A percentile compares a stretch with the other conserved stretches of the same genome.
These are phyloP conservation scores for Clivina fossor DNA, from an alignment of 2,888 invertebrate genomes.

Conservation along the genomic window DNA sequence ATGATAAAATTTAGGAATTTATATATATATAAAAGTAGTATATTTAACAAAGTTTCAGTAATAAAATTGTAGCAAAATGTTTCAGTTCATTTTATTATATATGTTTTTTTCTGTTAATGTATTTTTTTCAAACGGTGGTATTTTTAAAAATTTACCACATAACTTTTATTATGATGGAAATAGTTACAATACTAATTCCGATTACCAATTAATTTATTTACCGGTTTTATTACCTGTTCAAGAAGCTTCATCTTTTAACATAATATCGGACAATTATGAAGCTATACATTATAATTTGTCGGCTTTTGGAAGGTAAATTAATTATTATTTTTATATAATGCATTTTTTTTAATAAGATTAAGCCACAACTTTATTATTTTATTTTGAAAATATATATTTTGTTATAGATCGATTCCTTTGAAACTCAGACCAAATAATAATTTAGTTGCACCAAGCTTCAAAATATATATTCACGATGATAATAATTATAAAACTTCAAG, in stretches of 20 bases:
- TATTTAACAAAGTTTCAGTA: too few relatives aligned
- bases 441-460: slow-evolving; percentile 62
- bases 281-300: slow-evolving; percentile 61
- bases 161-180: slow-evolving; percentile 2
- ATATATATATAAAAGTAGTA: too few relatives aligned
- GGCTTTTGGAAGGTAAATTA: slow-evolving; percentile 61
- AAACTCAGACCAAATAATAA: slow-evolving; percentile 64
- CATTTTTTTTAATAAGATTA: slow-evolving; percentile 16
- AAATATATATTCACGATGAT: slow-evolving; percentile 59
- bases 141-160: slow-evolving; percentile 1
- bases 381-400: slow-evolving; percentile 15
- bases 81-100: too few relatives aligned
- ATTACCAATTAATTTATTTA: slow-evolving; percentile 65
- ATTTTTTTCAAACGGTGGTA: too few relatives aligned
- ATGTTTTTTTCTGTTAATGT: too few relatives aligned
- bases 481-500: slow-evolving; percentile 48
- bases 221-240: slow-evolving; percentile 57
- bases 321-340: slow-evolving; percentile 1
- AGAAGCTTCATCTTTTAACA: slow-evolving; percentile 46
- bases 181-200: slow-evolving; percentile 41
- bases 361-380: slow-evolving; percentile 11
- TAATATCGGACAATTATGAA: slow-evolving; percentile 50
- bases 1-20: too few relatives aligned
- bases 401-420: slow-evolving; percentile 61
- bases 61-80: too few relatives aligned